These are phyloP conservation scores for Arnoldichthys spilopterus DNA, from an alignment of 2,797 vertebrate genomes.

Conservation along the genomic window DNA sequence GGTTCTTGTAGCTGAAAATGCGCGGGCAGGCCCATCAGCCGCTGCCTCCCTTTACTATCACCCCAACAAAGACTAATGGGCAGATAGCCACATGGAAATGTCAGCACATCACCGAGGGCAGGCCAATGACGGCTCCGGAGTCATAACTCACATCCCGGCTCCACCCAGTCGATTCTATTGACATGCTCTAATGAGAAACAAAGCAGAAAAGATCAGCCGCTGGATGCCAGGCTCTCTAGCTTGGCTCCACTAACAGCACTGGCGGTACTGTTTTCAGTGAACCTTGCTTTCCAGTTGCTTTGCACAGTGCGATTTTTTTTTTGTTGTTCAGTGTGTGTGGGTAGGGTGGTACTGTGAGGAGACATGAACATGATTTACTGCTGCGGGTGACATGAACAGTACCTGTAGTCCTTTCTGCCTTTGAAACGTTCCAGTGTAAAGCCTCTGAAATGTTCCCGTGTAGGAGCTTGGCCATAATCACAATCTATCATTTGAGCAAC, in stretches of 20 bases:
- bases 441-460: constrained; percentile 52
- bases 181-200: constrained; percentile 58
- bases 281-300: not conserved
- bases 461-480: constrained; percentile 61
- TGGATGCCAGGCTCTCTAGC: constrained; percentile 27
- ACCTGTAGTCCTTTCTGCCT: constrained; percentile 59
- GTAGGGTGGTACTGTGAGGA: not conserved
- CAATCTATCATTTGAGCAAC: constrained; percentile 66
- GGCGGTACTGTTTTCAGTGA: not conserved
- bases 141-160: constrained; percentile 56
- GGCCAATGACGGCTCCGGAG: constrained; percentile 50
- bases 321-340: not conserved
- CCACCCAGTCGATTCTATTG: constrained; percentile 57
- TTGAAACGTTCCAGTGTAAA: constrained; percentile 54
- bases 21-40: constrained; percentile 46
- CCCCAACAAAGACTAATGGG: constrained; percentile 48
- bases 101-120: constrained; percentile 50
- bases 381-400: constrained; percentile 28
- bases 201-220: constrained; percentile 55
- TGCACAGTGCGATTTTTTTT: not conserved
- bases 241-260: not conserved
- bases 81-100: constrained; percentile 58
- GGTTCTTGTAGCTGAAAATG: constrained; percentile 30
- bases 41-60: constrained; percentile 44
- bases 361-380: constrained; percentile 28